phyloP scores from a whole-genome alignment of 2,888 invertebrate species.

The Epiblema foenella region DNA sequence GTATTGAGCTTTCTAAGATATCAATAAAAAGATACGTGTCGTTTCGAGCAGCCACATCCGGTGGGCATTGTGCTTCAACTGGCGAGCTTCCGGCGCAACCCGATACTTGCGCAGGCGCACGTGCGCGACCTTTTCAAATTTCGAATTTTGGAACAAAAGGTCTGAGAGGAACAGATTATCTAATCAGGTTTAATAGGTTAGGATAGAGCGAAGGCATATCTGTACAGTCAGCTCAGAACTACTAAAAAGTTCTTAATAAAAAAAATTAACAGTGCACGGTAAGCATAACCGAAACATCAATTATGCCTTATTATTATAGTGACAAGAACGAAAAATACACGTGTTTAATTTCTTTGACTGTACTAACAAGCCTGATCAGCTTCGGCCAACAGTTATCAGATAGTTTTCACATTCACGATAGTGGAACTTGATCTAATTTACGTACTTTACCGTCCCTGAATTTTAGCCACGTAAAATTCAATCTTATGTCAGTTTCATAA shows the following conservation, averaged over 20 bases:
- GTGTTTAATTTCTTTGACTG: too few species aligned
- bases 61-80: constrained; percentile 79
- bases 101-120: constrained; percentile 84
- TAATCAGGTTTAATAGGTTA: constrained; percentile 44
- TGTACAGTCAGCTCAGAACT: neutral
- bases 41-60: constrained; percentile 83
- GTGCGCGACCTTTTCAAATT: constrained; percentile 82
- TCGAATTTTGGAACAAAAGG: constrained; percentile 71
- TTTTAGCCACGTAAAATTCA: too few species aligned
- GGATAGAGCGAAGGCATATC: constrained; percentile 14
- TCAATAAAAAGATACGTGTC: constrained; percentile 84
- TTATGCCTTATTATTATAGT: too few species aligned
- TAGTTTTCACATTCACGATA: neutral
- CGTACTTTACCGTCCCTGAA: too few species aligned
- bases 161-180: constrained; percentile 51
- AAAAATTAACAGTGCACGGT: neutral
- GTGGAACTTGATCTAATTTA: too few species aligned
- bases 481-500: too few species aligned
- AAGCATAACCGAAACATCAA: too few species aligned
- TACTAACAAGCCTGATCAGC: neutral
- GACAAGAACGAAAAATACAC: too few species aligned
- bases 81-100: constrained; percentile 81
- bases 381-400: neutral
- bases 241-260: neutral
- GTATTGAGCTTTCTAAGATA: constrained; percentile 82